Conservation (phyloP, 2,113 vertebrate genomes). For the Chaetorhynchus papuensis region DNA sequence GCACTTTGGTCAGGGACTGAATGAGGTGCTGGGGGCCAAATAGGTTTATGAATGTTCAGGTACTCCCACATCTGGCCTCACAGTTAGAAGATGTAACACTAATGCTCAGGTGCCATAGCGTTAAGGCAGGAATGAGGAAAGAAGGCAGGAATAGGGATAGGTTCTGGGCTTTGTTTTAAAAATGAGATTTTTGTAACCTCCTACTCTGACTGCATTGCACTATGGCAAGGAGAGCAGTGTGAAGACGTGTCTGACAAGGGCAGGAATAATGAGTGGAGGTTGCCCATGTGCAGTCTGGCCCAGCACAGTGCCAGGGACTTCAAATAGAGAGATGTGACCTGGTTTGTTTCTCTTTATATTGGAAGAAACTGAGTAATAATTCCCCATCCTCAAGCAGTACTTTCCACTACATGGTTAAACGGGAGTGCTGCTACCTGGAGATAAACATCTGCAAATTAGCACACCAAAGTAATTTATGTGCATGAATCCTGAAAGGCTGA, state of each 20-base stretch:
- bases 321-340: not conserved
- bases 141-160: not conserved
- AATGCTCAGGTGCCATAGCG: accelerated
- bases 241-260: not conserved
- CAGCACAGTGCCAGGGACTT: not conserved
- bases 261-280: accelerated
- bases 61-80: not conserved
- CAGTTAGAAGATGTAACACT: not conserved
- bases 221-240: accelerated
- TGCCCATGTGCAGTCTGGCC: accelerated
- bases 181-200: accelerated
- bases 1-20: not conserved
- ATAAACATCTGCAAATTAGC: conserved; percentile 49
- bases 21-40: not conserved
- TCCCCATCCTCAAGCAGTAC: not conserved
- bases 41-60: not conserved
- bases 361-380: not conserved
- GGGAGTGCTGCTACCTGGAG: not conserved
- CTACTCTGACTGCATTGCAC: not conserved
- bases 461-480: conserved; percentile 23
- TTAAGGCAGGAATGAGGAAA: not conserved
- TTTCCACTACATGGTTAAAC: conserved; percentile 27
- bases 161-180: not conserved
- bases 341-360: not conserved
- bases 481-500: conserved; percentile 24